Conservation (phyloP, 2,113 vertebrate genomes). For the Megaptera novaeangliae region DNA sequence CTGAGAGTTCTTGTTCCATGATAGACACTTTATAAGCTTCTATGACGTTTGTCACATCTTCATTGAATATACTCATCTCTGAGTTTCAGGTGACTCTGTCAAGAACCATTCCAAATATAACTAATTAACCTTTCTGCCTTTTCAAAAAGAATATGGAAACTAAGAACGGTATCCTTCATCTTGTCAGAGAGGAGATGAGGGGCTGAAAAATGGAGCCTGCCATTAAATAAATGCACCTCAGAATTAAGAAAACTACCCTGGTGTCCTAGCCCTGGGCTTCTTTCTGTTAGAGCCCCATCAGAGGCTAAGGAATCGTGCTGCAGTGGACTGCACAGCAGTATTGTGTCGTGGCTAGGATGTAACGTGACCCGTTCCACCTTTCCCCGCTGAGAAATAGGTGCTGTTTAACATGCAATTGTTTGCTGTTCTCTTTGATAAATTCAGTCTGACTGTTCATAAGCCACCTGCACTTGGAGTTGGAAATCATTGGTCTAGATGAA, state of each 20-base stretch:
- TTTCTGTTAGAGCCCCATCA: neutral
- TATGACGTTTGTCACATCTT: neutral
- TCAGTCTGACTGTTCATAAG: neutral
- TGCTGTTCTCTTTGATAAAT: neutral
- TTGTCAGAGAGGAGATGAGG: neutral
- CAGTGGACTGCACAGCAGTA: accelerated
- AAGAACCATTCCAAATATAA: neutral
- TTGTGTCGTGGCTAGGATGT: neutral
- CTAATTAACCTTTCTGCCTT: neutral
- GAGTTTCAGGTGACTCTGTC: neutral
- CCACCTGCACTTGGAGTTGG: neutral
- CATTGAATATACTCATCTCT: neutral
- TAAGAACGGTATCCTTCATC: neutral
- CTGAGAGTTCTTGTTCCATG: neutral
- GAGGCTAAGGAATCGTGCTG: accelerated
- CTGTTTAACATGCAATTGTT: neutral
- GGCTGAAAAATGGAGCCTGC: neutral
- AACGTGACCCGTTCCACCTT: accelerated
- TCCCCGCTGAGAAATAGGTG: neutral
- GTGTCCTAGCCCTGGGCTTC: neutral
- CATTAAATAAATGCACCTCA: neutral
- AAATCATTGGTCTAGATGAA: slow-evolving; percentile 12
- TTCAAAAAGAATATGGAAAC: neutral
- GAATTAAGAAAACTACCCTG: neutral
- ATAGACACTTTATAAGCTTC: neutral